Base-by-base conservation (phyloP, 2,797 vertebrate species). In the Pantherophis alleghaniensis region DNA sequence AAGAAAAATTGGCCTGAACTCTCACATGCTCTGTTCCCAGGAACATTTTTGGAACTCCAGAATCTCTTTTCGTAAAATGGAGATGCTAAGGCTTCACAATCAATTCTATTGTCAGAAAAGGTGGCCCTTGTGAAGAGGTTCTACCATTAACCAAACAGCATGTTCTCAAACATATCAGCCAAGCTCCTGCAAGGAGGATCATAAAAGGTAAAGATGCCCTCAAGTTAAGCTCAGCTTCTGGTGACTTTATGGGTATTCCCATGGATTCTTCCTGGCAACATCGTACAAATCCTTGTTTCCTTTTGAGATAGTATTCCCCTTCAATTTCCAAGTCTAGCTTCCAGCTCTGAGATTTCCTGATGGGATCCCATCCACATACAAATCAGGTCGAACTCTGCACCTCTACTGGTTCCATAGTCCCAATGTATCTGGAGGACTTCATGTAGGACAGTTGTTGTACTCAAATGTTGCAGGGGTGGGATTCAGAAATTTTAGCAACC, bases 1-100 rank as follows among this genome's bases (percentile, higher is more conserved):
- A 86, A 86, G 90, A 86, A 89, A 88, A 61, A 93, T 91, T 56
- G 66, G 69, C 47, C 57, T 61, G 57, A 74, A 74, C 20, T 59
- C 83, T 57, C 53, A 28, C 22, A 55, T 26, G n/a, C 63, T 93
- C 74, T 86, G 57, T 61, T 83, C 28, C 56, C 22, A 18, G 56
- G 69, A 89, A 91, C 69, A 26, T 93, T 63, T 83, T 83, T 7
- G 55, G 12, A 60, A 28, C 90, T 83, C 47, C 51, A 53, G 57
- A 91, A 83, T 93, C 37, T 88, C 26, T 24, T 79, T 55, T 63
- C 26, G 5, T 16, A 60, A 61, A 9, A 42, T 55, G 20, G 86
- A 20, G 53, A 24, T 32, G 28, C 16, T 63, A 13, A 59, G 47
- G 11, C 20, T 87, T 47, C 13, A 7, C 83, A 18, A 37, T 24